Percentiles rank a stretch among this genome's conserved stretches.
Evolutionary conservation across 2,888 invertebrate species (phyloP).

Genomic region (Tholera decimalis): DNA sequence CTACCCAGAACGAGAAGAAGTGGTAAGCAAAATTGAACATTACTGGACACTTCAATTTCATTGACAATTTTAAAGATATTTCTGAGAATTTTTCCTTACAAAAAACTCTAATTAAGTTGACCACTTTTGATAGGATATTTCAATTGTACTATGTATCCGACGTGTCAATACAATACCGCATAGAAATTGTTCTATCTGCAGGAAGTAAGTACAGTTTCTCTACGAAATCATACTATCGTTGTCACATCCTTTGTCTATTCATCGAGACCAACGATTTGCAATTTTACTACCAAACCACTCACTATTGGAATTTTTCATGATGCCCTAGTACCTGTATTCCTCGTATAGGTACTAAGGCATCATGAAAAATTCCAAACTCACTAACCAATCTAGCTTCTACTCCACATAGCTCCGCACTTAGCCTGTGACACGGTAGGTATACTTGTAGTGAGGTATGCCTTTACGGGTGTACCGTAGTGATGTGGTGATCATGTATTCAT

Average conservation of each 20-base stretch:
- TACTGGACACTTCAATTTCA: background rate
- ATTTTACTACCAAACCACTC: background rate
- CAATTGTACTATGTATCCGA: too few relatives aligned
- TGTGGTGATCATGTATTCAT: slow-evolving; percentile 55
- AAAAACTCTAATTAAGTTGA: background rate
- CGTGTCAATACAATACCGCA: background rate
- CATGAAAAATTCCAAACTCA: slow-evolving; percentile 27
- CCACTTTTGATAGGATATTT: background rate
- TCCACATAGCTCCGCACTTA: slow-evolving; percentile 22
- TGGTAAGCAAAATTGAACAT: background rate
- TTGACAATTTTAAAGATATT: background rate
- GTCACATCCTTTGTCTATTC: too few relatives aligned
- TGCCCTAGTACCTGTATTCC: too few relatives aligned
- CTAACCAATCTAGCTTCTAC: slow-evolving; percentile 12
- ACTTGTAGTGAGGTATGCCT: slow-evolving; percentile 9
- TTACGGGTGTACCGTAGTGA: background rate
- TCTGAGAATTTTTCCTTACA: background rate
- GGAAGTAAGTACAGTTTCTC: too few relatives aligned
- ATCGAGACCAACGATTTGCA: background rate
- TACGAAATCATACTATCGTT: too few relatives aligned
- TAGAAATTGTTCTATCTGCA: too few relatives aligned
- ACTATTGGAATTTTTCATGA: too few relatives aligned
- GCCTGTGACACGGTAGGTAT: background rate
- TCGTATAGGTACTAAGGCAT: background rate
- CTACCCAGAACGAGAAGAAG: too few relatives aligned